Percentiles rank a stretch among this genome's conserved stretches.
phyloP scores from a whole-genome alignment of 2,888 invertebrate species.

The Athalia cordata region DNA sequence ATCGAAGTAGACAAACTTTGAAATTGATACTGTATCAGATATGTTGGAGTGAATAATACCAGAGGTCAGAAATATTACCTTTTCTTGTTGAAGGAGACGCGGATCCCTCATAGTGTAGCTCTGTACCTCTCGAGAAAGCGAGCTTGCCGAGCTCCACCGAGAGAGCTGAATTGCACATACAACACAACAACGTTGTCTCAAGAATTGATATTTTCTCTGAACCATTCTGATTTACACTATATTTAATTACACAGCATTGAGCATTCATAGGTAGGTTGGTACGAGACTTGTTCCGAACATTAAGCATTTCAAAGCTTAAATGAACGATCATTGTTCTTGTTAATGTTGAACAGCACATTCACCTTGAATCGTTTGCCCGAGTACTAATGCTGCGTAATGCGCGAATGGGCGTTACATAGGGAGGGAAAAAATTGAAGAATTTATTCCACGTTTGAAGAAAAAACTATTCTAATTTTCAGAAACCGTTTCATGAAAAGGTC shows the following conservation, averaged over 20 bases:
- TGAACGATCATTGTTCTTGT: neutral
- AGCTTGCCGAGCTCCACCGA: conserved; percentile 80
- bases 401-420: neutral
- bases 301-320: neutral
- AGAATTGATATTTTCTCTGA: conserved; percentile 58
- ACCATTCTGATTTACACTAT: conserved; percentile 41
- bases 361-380: neutral
- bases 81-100: conserved; percentile 71
- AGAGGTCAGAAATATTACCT: conserved; percentile 65
- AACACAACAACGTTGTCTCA: conserved; percentile 74
- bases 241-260: conserved; percentile 21
- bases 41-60: conserved; percentile 47
- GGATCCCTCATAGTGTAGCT: conserved; percentile 76
- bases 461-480: neutral
- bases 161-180: conserved; percentile 77
- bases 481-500: neutral
- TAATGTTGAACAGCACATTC: neutral
- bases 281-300: neutral
- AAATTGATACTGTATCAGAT: conserved; percentile 1
- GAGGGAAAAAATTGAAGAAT: conserved; percentile 4
- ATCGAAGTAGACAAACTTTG: conserved; percentile 21
- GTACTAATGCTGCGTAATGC: conserved; percentile 23
- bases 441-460: conserved; percentile 5
- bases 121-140: conserved; percentile 79
- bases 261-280: conserved; percentile 3